Conservation (phyloP, 2,797 vertebrate species). For the Selene dorsalis region DNA sequence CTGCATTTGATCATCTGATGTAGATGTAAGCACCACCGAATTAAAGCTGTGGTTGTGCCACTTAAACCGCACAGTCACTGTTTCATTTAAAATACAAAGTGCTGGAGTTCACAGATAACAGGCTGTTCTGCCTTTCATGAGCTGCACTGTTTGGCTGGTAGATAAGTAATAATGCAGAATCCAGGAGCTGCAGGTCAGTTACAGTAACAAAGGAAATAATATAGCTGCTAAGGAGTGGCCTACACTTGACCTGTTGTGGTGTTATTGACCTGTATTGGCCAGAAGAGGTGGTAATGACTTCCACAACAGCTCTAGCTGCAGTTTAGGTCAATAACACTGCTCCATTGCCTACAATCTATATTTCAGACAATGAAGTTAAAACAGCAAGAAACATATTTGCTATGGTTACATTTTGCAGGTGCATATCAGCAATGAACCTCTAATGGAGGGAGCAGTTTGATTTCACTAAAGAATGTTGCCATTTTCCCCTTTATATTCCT, state of each 20-base stretch:
- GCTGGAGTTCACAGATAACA: not conserved
- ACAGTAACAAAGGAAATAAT: slow-evolving; percentile 7
- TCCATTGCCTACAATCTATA: slow-evolving; percentile 9
- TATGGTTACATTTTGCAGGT: slow-evolving; percentile 6
- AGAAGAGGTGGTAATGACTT: slow-evolving; percentile 39
- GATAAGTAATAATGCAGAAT: not conserved
- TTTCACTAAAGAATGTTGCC: slow-evolving; percentile 2
- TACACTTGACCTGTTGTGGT: slow-evolving; percentile 19
- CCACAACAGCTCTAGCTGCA: slow-evolving; percentile 5
- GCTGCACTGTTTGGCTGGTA: not conserved
- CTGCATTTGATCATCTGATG: not conserved
- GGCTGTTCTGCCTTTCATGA: not conserved
- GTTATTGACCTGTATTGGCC: slow-evolving; percentile 35
- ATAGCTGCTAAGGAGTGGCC: not conserved
- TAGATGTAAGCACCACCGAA: not conserved
- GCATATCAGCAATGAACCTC: slow-evolving; percentile 8
- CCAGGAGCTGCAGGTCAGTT: slow-evolving; percentile 1
- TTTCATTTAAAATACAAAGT: not conserved
- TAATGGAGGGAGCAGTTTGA: slow-evolving; percentile 8
- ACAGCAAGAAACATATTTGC: slow-evolving; percentile 15
- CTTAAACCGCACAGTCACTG: not conserved
- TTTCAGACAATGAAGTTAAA: slow-evolving; percentile 17
- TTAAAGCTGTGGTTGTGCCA: not conserved
- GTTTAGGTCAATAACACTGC: slow-evolving; percentile 30
- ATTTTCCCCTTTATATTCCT: slow-evolving; percentile 26